phyloP scores from a whole-genome alignment of 2,888 invertebrate species.

The Clistopyga incitator region DNA sequence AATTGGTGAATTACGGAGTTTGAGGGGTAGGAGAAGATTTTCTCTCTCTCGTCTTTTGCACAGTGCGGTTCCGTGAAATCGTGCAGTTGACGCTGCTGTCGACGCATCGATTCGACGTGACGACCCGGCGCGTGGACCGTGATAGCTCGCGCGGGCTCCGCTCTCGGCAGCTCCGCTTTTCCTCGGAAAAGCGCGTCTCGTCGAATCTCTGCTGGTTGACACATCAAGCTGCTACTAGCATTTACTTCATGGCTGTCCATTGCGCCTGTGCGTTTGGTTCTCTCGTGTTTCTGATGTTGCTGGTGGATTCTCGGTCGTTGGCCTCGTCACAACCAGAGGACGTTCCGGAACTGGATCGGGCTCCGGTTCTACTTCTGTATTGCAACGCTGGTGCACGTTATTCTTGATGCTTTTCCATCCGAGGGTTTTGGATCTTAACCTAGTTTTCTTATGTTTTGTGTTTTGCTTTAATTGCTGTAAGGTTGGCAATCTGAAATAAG shows the following conservation, averaged over 20 bases:
- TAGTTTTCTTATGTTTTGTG: not conserved
- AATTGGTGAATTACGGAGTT: not conserved
- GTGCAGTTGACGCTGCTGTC: slow-evolving; percentile 59
- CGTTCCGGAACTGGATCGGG: slow-evolving; percentile 47
- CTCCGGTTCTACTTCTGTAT: not conserved
- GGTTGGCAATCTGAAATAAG: too few species aligned
- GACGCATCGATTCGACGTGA: slow-evolving; percentile 66
- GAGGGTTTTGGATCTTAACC: not conserved
- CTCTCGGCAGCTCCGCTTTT: slow-evolving; percentile 46
- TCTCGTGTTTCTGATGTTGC: slow-evolving; percentile 29
- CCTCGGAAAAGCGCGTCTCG: slow-evolving; percentile 49
- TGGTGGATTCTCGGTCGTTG: slow-evolving; percentile 58
- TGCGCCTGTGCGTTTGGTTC: slow-evolving; percentile 62
- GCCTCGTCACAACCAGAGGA: slow-evolving; percentile 41
- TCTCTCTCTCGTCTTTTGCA: not conserved
- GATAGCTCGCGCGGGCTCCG: slow-evolving; percentile 55
- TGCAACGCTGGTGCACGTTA: slow-evolving; percentile 26
- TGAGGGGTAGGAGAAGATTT: not conserved
- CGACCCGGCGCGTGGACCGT: slow-evolving; percentile 61
- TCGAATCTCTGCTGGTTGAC: slow-evolving; percentile 57
- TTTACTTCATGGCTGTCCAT: slow-evolving; percentile 52
- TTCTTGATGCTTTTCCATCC: slow-evolving; percentile 14
- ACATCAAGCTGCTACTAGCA: slow-evolving; percentile 54
- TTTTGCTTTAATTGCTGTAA: not conserved
- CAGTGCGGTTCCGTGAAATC: slow-evolving; percentile 21